phyloP scores from a whole-genome alignment of 30 jellyfish, hydroid and myxozoan genomes.

The Hydractinia echinata region DNA sequence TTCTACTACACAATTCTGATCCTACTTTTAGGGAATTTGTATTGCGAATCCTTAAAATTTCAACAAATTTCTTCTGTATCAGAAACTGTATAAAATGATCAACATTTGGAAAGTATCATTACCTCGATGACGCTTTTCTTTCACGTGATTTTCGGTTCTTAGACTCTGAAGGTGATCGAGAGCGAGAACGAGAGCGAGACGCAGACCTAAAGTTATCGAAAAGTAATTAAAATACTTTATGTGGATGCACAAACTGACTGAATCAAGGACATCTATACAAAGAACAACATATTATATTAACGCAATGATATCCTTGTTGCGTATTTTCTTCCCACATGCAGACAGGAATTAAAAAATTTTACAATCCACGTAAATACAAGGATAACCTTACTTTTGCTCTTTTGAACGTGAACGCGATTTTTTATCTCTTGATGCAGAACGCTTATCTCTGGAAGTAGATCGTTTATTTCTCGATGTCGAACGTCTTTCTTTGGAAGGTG shows the following conservation, averaged over 20 bases:
- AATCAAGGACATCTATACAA: no score
- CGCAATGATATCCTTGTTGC: background rate
- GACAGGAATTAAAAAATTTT: background rate
- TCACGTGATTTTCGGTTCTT: background rate
- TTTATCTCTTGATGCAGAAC: slow-evolving; percentile 3
- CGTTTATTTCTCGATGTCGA: slow-evolving; percentile 24
- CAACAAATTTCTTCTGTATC: background rate
- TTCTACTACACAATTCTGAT: no score
- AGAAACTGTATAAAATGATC: background rate
- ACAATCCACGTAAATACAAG: background rate
- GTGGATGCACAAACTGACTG: no score
- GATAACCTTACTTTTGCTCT: background rate
- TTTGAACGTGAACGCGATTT: slow-evolving; percentile 21
- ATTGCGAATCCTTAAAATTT: no score
- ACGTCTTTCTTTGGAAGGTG: background rate
- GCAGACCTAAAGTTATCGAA: background rate
- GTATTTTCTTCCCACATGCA: background rate
- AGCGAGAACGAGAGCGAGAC: slow-evolving; percentile 12
- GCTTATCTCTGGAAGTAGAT: slow-evolving; percentile 12
- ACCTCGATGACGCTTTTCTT: background rate
- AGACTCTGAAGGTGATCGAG: background rate
- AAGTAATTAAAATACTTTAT: no score
- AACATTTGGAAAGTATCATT: background rate
- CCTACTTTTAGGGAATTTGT: no score
- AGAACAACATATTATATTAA: background rate